Evolutionary conservation across 2,113 vertebrate genomes (phyloP), one percentile per base, ranked within the genome.

Genomic region (Gnathochromis pfefferi): DNA sequence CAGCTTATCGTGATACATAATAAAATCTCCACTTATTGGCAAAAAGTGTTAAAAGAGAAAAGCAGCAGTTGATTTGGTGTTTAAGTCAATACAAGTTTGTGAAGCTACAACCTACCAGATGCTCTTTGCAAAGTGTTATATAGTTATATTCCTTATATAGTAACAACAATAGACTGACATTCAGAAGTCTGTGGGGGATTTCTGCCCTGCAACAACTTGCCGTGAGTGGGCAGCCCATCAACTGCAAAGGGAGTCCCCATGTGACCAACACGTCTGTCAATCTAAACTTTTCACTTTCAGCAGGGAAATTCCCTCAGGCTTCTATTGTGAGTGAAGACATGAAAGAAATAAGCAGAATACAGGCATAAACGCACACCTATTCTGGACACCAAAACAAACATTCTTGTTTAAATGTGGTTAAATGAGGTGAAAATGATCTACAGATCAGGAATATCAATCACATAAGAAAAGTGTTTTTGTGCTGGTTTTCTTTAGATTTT

Each of bases 121-220:
- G 2, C 9, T 70, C 21, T 88, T 4, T 80, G 38, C 45, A 23
- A 26, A 9, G 19, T 11, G 38, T 28, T 68, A 68, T 49, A 5
- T 19, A 45, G 35, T 35, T 51, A 12, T 55, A 82, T 81, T 21
- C 45, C n/a, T 86, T 55, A 55, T 73, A 45, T 54, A 47, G 80
- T n/a, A 80, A 86, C 40, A 70, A 58, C 65, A 80, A 63, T 58
- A 88, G 88, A 92, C 85, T 91, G 89, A 92, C 88, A 89, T 87
- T 89, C 51, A 81, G 51, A 53, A 28, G 26, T 82, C 83, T 73
- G 87, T 78, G 60, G 84, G 88, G 83, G 79, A 47, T 92, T 88
- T 87, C 49, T 90, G 49, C 85, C 81, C 82, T 81, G 73, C 87
- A 88, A 82, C 84, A 93, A 82, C 53, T 75, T 79, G 79, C 57